Evolutionary conservation across 2,888 invertebrate species (phyloP).

Genomic region (Thera britannica): DNA sequence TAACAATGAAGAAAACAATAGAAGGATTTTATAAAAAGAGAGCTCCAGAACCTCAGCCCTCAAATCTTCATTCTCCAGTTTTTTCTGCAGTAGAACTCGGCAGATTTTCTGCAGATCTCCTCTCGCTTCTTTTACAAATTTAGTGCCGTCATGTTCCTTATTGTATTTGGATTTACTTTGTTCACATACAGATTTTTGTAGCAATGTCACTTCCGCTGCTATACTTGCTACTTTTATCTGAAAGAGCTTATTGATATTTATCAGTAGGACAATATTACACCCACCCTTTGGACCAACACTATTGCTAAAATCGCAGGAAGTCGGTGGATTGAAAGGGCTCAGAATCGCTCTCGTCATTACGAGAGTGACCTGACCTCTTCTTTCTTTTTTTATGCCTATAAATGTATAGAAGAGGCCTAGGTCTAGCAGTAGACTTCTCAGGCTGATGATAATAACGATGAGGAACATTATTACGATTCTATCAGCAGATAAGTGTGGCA

Average conservation of each 20-base stretch:
- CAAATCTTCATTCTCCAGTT: conserved; percentile 70
- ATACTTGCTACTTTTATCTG: conserved; percentile 57
- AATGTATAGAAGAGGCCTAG: too few relatives aligned
- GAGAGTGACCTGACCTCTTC: too few relatives aligned
- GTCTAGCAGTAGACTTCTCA: too few relatives aligned
- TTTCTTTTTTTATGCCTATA: too few relatives aligned
- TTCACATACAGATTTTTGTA: conserved; percentile 48
- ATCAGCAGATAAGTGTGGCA: too few relatives aligned
- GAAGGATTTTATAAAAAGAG: neutral
- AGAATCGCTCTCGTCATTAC: too few relatives aligned
- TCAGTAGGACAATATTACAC: neutral
- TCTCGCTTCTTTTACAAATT: conserved; percentile 65
- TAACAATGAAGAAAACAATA: neutral
- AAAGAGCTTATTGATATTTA: conserved; percentile 11
- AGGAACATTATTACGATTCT: too few relatives aligned
- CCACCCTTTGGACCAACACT: too few relatives aligned
- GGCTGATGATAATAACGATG: too few relatives aligned
- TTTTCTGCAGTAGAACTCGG: conserved; percentile 64
- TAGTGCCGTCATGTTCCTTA: conserved; percentile 64
- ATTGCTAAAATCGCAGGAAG: too few relatives aligned
- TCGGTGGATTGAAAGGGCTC: too few relatives aligned
- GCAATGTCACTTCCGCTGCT: conserved; percentile 46
- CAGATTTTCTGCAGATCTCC: conserved; percentile 68
- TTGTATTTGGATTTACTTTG: conserved; percentile 54
- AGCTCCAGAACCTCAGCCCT: conserved; percentile 58